Evolutionary conservation across 2,888 invertebrate species (phyloP).

Genomic region (Pollenia angustigena): DNA sequence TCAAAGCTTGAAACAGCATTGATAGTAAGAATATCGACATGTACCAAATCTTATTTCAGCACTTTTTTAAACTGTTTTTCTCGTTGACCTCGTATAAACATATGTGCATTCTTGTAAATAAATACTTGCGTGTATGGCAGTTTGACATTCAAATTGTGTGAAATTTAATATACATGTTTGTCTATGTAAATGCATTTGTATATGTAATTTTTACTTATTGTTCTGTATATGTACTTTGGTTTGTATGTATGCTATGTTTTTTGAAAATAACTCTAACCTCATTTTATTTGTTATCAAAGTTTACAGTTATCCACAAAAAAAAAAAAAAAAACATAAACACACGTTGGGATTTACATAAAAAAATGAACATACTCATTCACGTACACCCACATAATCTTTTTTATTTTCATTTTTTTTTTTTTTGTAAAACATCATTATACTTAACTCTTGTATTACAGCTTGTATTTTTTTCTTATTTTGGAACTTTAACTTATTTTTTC

Average conservation of each 20-base stretch:
- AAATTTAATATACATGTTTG: conserved; percentile 14
- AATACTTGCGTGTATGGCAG: conserved; percentile 27
- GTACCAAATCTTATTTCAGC: neutral
- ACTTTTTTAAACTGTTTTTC: neutral
- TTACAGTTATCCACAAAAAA: conserved; percentile 34
- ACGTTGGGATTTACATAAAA: conserved; percentile 30
- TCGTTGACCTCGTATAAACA: neutral
- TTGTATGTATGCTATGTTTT: conserved; percentile 8
- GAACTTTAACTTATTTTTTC: neutral
- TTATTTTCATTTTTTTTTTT: too few species aligned
- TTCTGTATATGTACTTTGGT: neutral
- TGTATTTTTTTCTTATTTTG: neutral
- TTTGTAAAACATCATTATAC: too few species aligned
- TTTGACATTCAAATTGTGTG: conserved; percentile 44
- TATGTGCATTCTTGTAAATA: neutral
- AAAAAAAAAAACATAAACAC: neutral
- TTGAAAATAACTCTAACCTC: conserved; percentile 56
- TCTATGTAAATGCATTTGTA: neutral
- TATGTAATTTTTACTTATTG: conserved; percentile 24
- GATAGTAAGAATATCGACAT: too few species aligned
- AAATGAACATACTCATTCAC: too few species aligned
- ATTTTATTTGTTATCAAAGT: conserved; percentile 56
- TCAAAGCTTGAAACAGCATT: too few species aligned
- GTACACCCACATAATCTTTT: too few species aligned
- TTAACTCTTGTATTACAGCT: too few species aligned